A percentile compares a stretch with the other conserved stretches of the same genome.
Evolutionary conservation across 2,888 invertebrate species (phyloP).

Genomic region (Prosopocoilus inquinatus): DNA sequence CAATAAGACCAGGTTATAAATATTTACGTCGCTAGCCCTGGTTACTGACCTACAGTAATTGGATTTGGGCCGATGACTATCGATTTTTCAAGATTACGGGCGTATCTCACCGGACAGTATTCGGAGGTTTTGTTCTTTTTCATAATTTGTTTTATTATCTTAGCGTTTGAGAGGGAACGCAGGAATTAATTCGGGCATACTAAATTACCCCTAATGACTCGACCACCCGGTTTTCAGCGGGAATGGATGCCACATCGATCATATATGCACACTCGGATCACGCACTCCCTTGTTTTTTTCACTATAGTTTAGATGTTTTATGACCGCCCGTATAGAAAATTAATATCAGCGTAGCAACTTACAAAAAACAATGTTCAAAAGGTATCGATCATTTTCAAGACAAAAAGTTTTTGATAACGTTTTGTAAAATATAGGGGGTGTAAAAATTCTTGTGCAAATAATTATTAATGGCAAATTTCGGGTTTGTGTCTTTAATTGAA

Average conservation of each 20-base stretch:
- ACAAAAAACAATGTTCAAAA: too few relatives aligned
- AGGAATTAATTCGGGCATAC: constrained; percentile 24
- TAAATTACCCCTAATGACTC: constrained; percentile 36
- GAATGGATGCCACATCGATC: constrained; percentile 33
- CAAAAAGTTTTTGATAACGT: too few relatives aligned
- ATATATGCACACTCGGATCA: constrained; percentile 29
- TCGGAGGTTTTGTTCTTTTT: constrained; percentile 1
- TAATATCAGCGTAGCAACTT: too few relatives aligned
- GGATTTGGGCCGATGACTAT: constrained; percentile 10
- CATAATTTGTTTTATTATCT: constrained; percentile 13
- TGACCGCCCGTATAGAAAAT: background rate
- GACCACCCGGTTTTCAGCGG: constrained; percentile 36
- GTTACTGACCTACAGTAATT: constrained; percentile 20
- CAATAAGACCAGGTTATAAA: constrained; percentile 19
- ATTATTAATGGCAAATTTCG: too few relatives aligned
- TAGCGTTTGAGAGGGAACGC: constrained; percentile 13
- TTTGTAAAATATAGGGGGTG: too few relatives aligned
- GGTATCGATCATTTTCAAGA: too few relatives aligned
- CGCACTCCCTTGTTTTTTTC: constrained; percentile 18
- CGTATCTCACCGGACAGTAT: background rate
- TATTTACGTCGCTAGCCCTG: constrained; percentile 10
- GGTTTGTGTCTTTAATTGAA: too few relatives aligned
- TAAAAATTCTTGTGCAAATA: too few relatives aligned
- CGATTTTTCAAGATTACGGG: constrained; percentile 9
- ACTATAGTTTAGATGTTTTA: background rate